phyloP scores from a whole-genome alignment of 2,888 invertebrate species.

The Notocelia uddmanniana region DNA sequence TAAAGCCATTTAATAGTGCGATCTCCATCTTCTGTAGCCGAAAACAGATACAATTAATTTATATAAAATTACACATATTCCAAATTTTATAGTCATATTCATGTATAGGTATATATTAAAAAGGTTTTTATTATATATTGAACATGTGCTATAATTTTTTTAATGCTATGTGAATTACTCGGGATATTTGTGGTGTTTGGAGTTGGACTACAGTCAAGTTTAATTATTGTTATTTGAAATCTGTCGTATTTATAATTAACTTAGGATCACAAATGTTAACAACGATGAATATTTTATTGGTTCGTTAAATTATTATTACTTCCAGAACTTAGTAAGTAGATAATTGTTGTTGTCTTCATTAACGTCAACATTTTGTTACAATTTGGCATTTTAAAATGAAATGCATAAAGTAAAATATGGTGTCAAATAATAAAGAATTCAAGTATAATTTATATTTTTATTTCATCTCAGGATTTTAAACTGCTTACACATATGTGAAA shows the following conservation, averaged over 20 bases:
- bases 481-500: background rate
- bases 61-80: background rate
- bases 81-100: too few relatives aligned
- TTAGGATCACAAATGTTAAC: slow-evolving; percentile 23
- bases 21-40: background rate
- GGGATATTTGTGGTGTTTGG: background rate
- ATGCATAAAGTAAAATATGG: slow-evolving; percentile 72
- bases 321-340: slow-evolving; percentile 21
- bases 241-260: slow-evolving; percentile 7
- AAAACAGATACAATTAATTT: background rate
- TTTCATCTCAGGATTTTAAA: background rate
- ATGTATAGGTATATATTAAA: too few relatives aligned
- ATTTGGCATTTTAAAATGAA: slow-evolving; percentile 79
- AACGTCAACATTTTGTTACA: slow-evolving; percentile 82
- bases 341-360: slow-evolving; percentile 28
- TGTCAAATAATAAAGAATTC: slow-evolving; percentile 80
- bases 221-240: slow-evolving; percentile 19
- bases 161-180: background rate
- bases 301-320: slow-evolving; percentile 18
- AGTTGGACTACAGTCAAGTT: slow-evolving; percentile 5
- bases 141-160: too few relatives aligned
- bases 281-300: slow-evolving; percentile 19
- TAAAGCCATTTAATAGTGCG: background rate
- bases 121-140: too few relatives aligned
- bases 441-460: slow-evolving; percentile 52